Evolutionary conservation across 1,140 invertebrate genomes (phyloP), one percentile per base, ranked within the genome.

Genomic region (Panulirus ornatus): DNA sequence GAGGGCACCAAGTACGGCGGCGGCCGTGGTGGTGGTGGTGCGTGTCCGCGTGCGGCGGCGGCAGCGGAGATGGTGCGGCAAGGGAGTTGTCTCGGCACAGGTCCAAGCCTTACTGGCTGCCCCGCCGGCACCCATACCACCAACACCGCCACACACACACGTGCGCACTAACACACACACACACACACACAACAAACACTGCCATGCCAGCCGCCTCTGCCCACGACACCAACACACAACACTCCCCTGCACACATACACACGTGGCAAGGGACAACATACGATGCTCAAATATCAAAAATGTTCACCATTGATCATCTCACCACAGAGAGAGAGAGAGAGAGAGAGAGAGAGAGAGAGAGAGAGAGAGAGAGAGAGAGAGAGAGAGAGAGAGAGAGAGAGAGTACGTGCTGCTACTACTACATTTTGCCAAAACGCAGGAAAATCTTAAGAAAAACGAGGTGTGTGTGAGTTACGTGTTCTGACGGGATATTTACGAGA

Each of bases 301-400:
- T n/a, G n/a, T n/a, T n/a, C n/a, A n/a, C n/a, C n/a, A n/a, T n/a
- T n/a, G n/a, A n/a, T n/a, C n/a, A n/a, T n/a, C n/a, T n/a, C n/a
- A n/a, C 16, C 70, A 19, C 9, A 73, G 54, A 58, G 19, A 58
- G 54, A 14, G 0, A 58, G 19, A 58, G 54, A 19, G 19, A 58
- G 19, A 58, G 19, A 58, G 30, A 75, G 71, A 75, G 71, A 75
- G 30, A 75, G 34, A 75, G 30, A 38, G 71, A 38, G 2, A 36
- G 34, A 75, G 71, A 36, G 75, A 78, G 40, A 78, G 16, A 44
- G 75, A n/a, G 36, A 40, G 75, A 78, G 19, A 78, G 38, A 78
- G 40, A 78, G 75, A 44, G 75, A 58, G 79, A 22, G 81, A 83
- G 54, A 63, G 27, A 83, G 36, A 66, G 30, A 34, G 22, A 34